These are phyloP conservation scores for Molanna angustata DNA, from an alignment of 2,888 invertebrate species.

Conservation along the genomic window DNA sequence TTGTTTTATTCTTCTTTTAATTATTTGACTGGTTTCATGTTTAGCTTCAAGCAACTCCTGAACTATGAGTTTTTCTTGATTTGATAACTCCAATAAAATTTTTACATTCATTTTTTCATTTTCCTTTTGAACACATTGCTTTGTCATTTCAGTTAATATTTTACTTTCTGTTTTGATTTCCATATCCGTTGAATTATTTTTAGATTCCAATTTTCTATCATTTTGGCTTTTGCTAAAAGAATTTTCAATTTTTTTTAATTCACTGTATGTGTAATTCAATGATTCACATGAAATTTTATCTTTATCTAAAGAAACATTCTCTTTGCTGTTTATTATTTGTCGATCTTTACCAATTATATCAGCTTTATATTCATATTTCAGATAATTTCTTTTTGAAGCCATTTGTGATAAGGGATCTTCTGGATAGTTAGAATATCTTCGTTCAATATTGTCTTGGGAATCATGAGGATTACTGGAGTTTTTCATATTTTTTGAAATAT, in stretches of 20 bases:
- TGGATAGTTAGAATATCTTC: too few relatives aligned
- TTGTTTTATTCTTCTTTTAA: constrained; percentile 52
- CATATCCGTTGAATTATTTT: neutral
- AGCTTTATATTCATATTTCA: constrained; percentile 35
- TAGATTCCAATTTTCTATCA: neutral
- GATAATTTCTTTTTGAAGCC: neutral
- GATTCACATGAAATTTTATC: constrained; percentile 37
- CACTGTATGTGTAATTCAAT: constrained; percentile 46
- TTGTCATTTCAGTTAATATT: constrained; percentile 54
- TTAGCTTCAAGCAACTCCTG: constrained; percentile 62
- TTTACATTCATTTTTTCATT: constrained; percentile 52
- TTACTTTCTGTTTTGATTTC: constrained; percentile 33
- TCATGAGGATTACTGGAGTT: neutral
- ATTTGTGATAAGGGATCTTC: neutral
- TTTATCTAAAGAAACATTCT: constrained; percentile 46
- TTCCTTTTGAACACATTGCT: constrained; percentile 50
- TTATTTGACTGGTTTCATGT: constrained; percentile 55
- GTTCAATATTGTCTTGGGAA: too few relatives aligned
- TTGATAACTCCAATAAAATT: constrained; percentile 59
- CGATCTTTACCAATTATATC: constrained; percentile 35
- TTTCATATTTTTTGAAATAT: constrained; percentile 46
- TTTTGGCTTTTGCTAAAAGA: neutral
- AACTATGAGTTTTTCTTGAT: constrained; percentile 65
- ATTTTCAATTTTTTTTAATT: constrained; percentile 44
- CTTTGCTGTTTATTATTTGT: constrained; percentile 41